These are phyloP conservation scores for Zygogramma bicolorata DNA, from an alignment of 2,888 invertebrate species.

Conservation along the genomic window DNA sequence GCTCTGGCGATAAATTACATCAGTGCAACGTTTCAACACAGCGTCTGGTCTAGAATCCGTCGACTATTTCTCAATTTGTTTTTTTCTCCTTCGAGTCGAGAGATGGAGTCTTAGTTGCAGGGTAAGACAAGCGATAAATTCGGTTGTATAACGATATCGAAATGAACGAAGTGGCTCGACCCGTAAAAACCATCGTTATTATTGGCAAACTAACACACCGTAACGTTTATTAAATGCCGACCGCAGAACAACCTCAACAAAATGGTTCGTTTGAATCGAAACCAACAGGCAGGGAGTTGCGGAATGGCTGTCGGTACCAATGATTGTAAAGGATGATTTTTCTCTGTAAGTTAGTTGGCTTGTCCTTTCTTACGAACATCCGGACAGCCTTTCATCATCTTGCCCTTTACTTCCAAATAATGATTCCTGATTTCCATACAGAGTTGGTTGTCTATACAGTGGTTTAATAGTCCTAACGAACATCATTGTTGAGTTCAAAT, in stretches of 20 bases:
- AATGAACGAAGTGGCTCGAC: conserved; percentile 28
- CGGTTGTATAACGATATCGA: conserved; percentile 37
- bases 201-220: conserved; percentile 45
- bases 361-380: no score
- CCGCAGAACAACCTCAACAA: conserved; percentile 48
- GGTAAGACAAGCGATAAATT: conserved; percentile 30
- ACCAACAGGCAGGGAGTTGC: background rate
- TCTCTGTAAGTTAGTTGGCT: no score
- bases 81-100: conserved; percentile 15
- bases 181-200: conserved; percentile 38
- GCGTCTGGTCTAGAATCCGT: background rate
- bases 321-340: background rate
- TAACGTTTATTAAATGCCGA: conserved; percentile 49
- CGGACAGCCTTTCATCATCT: no score
- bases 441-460: no score
- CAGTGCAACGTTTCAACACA: background rate
- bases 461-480: no score
- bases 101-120: conserved; percentile 4
- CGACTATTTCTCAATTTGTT: conserved; percentile 17
- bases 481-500: no score
- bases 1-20: no score
- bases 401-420: no score
- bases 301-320: background rate
- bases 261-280: conserved; percentile 21
- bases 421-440: no score